phyloP scores from a whole-genome alignment of 2,888 invertebrate species.

The Panzeria rudis region DNA sequence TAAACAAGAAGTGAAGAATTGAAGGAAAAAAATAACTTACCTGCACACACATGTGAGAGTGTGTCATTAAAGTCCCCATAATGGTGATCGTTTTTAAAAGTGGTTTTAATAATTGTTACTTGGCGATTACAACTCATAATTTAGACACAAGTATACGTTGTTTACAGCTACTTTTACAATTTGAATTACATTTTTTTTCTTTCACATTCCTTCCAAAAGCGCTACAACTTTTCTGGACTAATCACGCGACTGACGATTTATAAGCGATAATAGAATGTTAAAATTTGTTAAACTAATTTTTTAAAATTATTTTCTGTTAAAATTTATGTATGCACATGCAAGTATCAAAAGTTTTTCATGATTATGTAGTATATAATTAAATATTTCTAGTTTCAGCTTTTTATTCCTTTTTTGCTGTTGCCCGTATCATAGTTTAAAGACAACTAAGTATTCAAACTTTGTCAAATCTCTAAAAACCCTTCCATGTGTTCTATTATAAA shows the following conservation, averaged over 20 bases:
- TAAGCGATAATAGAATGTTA: neutral
- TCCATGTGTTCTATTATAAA: neutral
- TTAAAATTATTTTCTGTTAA: neutral
- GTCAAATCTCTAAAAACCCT: conserved; percentile 43
- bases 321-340: neutral
- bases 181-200: neutral
- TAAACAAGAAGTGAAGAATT: conserved; percentile 15
- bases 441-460: conserved; percentile 55
- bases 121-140: conserved; percentile 51
- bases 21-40: conserved; percentile 44
- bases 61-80: conserved; percentile 50
- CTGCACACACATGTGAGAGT: conserved; percentile 11
- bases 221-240: neutral
- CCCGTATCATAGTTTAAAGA: conserved; percentile 47
- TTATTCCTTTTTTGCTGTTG: neutral
- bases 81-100: conserved; percentile 48
- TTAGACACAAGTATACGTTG: conserved; percentile 35
- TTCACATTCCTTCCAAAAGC: neutral
- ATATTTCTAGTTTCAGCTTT: neutral
- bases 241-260: conserved; percentile 7
- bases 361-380: neutral
- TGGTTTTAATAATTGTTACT: conserved; percentile 61
- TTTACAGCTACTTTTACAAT: conserved; percentile 29
- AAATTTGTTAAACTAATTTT: neutral
- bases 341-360: too few relatives aligned